Base-by-base conservation (phyloP, 1,140 invertebrate genomes). In the Amyelois transitella region DNA sequence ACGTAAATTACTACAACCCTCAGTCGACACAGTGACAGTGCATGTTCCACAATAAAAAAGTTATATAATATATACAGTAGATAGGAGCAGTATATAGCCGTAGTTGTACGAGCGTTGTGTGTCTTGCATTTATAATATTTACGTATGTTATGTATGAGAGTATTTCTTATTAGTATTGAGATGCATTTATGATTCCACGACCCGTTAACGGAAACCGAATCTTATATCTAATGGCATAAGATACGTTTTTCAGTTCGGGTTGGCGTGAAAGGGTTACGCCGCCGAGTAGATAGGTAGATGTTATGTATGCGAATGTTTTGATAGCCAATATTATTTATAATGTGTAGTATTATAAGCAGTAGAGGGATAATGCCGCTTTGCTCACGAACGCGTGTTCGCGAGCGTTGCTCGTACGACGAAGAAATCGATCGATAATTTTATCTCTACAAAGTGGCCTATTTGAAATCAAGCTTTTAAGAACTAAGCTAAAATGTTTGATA, bases 231-330 rank as follows among this genome's bases (percentile, higher is more conserved):
- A 52, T 5, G 10, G 10, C 48, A 56, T 62, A 53, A 56, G 55
- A 21, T 32, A 25, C 38, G 47, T 44, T 65, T 62, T 58, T 38
- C 59, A 49, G 66, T 57, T 63, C 56, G 56, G 18, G 55, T 14
- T 14, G 65, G 61, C 65, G 71, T 77, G 74, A 67, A 62, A 53
- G 72, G 50, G 28, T 43, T 24, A 4, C 2, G 55, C 44, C 44
- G 58, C 53, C 53, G 50, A 49, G 77, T 76, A 73, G 69, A 61
- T 74, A 81, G 83, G 83, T 84, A 84, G 83, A 85, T 85, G 83
- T 86, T 83, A 84, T 86, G 77, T 75, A 76, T 82, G 77, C 77
- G 80, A 75, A 80, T 83, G 79, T 85, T 75, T 66, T 64, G 58
- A 48, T 72, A 58, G 62, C 43, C 51, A 62, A 49, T 61, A 57